Conservation (phyloP, 1,140 invertebrate species). For the Drosophila truncata region DNA sequence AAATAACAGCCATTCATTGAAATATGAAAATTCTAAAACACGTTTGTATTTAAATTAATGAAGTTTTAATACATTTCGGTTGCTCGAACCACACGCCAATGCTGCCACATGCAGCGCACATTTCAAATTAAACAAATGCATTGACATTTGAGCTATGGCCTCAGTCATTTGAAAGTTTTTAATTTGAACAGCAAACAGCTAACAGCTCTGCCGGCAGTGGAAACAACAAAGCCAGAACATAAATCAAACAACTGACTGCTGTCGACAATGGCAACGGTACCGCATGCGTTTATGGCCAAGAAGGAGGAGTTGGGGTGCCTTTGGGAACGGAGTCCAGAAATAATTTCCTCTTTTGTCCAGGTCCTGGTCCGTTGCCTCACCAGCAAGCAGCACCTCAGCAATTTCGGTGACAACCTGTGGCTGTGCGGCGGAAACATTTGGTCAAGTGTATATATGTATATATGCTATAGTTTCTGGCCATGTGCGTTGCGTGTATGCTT, state of each 20-base stretch:
- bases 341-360: constrained; percentile 52
- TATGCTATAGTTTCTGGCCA: constrained; percentile 9
- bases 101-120: constrained; percentile 69
- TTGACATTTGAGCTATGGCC: constrained; percentile 77
- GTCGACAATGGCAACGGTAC: constrained; percentile 56
- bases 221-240: constrained; percentile 41
- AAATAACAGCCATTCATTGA: not conserved
- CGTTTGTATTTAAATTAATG: constrained; percentile 55
- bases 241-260: constrained; percentile 82
- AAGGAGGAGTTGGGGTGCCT: not conserved
- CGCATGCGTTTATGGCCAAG: constrained; percentile 29
- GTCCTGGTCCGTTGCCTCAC: constrained; percentile 37
- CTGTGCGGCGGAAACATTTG: constrained; percentile 65
- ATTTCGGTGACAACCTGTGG: constrained; percentile 80
- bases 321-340: constrained; percentile 22
- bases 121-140: constrained; percentile 77
- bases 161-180: constrained; percentile 75
- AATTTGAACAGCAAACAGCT: constrained; percentile 59
- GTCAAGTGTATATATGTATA: constrained; percentile 43
- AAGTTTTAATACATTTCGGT: constrained; percentile 46
- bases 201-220: constrained; percentile 6
- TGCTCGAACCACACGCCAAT: constrained; percentile 27
- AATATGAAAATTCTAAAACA: not conserved
- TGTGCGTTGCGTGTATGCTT: constrained; percentile 22
- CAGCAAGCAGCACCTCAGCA: constrained; percentile 42